Evolutionary conservation across 1,140 invertebrate genomes (phyloP), one percentile per base, ranked within the genome.

Genomic region (Bombus waltoni): DNA sequence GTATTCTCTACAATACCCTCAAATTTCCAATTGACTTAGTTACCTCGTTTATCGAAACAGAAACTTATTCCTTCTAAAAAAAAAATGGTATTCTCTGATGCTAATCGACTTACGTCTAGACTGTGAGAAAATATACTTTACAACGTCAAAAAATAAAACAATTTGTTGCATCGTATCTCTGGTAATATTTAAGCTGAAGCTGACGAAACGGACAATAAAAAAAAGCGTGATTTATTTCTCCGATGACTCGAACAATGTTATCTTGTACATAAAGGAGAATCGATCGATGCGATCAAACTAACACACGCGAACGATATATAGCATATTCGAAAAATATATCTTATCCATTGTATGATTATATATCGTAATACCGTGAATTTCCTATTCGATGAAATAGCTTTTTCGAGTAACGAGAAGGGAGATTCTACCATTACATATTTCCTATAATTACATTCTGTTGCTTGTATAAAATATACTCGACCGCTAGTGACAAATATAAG

Each of bases 391-490:
- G 44, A 70, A 68, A 22, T 40, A 40, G 2, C 13, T 53, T 40
- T 5, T 13, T 10, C 22, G 42, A 42, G 4, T 35, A 22, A 68
- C 9, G 62, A 62, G 28, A 81, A 9, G 1, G 32, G 3, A 2
- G 28, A 66, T 82, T 73, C 47, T 82, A 44, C 42, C 57, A 40
- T 75, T 62, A 74, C 57, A 42, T 22, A 38, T 81, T 44, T 38
- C 15, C 32, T 59, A 72, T 47, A 79, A 84, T 47, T 53, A 71
- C 83, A 71, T 72, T 62, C 32, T 44, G 66, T 65, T 22, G n/a
- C 5, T 80, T 32, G 68, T 80, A 40, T 80, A 72, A 85, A 85
- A 85, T 40, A 70, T 72, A 32, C 40, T 73, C 32, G 32, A 62
- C 32, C 44, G 42, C 35, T 70, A 83, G n/a, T 66, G 73, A 53